Evolutionary conservation across 2,797 vertebrate species (phyloP).

Genomic region (Cyclura pinguis): DNA sequence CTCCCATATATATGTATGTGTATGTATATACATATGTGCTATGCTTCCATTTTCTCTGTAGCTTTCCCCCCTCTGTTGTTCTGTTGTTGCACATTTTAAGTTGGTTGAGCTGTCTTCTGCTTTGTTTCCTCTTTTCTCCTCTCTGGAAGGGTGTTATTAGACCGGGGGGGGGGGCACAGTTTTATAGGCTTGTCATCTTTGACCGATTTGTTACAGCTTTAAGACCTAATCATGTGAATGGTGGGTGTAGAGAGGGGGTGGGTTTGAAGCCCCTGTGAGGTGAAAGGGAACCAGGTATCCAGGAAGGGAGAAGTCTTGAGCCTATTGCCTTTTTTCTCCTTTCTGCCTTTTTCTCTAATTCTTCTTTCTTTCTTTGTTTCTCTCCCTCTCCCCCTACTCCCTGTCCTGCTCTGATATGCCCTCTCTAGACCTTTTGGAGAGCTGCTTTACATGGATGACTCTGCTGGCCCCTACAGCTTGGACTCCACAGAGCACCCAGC

Average conservation of each 20-base stretch:
- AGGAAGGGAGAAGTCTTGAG: not conserved
- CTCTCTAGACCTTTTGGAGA: slow-evolving; percentile 66
- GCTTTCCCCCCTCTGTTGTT: not conserved
- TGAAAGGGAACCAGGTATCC: not conserved
- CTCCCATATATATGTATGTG: no score
- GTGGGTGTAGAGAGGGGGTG: not conserved
- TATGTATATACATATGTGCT: no score
- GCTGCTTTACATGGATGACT: slow-evolving; percentile 70
- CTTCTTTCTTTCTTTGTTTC: slow-evolving; percentile 22
- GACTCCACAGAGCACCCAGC: slow-evolving; percentile 72
- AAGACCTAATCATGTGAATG: not conserved
- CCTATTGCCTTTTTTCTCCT: not conserved
- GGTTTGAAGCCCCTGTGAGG: no score
- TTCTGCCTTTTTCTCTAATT: slow-evolving; percentile 37
- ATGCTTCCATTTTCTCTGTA: not conserved
- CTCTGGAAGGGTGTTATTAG: not conserved
- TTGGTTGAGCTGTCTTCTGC: no score
- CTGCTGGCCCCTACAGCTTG: slow-evolving; percentile 71
- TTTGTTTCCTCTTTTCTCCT: not conserved
- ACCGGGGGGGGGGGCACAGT: slow-evolving; percentile 26
- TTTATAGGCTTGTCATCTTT: not conserved
- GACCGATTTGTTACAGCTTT: not conserved
- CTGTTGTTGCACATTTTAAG: not conserved
- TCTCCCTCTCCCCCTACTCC: slow-evolving; percentile 52
- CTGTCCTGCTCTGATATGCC: slow-evolving; percentile 54